phyloP scores from a whole-genome alignment of 1,140 invertebrate species.

The Tetramorium alpestre region DNA sequence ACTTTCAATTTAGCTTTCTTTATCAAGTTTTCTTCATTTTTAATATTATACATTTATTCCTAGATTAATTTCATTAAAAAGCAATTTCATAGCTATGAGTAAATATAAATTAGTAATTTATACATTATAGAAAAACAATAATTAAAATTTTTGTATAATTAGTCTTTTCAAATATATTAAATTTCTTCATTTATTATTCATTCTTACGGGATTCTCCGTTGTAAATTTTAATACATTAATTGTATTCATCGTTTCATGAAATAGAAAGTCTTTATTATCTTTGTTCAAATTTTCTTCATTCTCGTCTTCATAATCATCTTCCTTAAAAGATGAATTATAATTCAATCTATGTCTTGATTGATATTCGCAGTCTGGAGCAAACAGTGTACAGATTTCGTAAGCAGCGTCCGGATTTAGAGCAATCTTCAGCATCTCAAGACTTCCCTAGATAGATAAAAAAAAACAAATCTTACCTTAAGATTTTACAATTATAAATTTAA shows the following conservation, averaged over 20 bases:
- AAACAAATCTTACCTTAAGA: neutral
- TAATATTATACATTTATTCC: no score
- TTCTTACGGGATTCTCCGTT: neutral
- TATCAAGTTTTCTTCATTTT: no score
- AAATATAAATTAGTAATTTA: neutral
- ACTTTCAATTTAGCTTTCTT: neutral
- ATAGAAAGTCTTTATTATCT: neutral
- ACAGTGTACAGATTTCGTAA: conserved; percentile 90
- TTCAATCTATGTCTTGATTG: neutral
- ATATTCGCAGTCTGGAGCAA: conserved; percentile 88
- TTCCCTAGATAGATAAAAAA: conserved; percentile 87
- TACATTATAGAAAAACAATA: neutral
- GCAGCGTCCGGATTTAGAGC: conserved; percentile 91
- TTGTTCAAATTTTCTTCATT: neutral
- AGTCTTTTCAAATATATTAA: neutral
- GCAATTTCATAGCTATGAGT: neutral
- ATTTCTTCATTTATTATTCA: neutral
- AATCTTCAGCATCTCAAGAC: conserved; percentile 91
- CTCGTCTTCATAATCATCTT: conserved; percentile 25
- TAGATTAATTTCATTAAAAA: neutral
- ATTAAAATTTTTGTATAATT: neutral
- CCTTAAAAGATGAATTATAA: neutral
- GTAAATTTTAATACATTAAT: neutral
- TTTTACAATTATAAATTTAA: neutral
- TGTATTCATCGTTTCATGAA: neutral